Base-by-base conservation (phyloP, 2,113 vertebrate species). In the Megaceryle torquata region DNA sequence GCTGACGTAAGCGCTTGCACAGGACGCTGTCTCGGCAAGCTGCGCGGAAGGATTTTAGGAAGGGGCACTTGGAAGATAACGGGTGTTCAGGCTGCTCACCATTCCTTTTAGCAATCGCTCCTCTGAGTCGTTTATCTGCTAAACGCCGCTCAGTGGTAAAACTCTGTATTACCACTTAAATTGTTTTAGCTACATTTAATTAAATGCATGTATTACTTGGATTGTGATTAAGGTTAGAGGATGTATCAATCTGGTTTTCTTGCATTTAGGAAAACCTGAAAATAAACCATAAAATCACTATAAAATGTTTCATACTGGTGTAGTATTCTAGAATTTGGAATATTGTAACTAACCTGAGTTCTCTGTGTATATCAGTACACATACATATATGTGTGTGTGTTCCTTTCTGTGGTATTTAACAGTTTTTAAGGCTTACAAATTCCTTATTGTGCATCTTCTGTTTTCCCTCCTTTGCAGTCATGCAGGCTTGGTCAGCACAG, bases 401-500 rank as follows among this genome's bases (percentile, higher is more conserved):
- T 48, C 20, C 10, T 91, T 64, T 37, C 6, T 28, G 15, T 69
- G 21, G 22, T 63, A 33, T 39, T 77, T 63, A 79, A 20, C 19
- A 22, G 12, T 3, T 77, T 75, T 44, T 48, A 75, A 89, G 11
- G 26, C 3, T 54, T 74, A 14, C 3, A 41, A 21, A 19, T 53
- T 35, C 26, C 41, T 91, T 33, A 35, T 67, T 64, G 85, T 92
- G 74, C 46, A 65, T 17, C 51, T 95, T 94, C 84, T 67, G 14
- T 26, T 84, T 43, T 86, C 4, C 43, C 11, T 69, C 67, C 72
- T 92, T 86, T 96, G 82, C 96, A 99, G 99, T 99, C 99, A 18
- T 99, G 99, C 97, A 98, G 99, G 93, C 98, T 99, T n/a, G 99
- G 99, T 74, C 99, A 99, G 96, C 99, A 99, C 97, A 99, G 99